These are phyloP conservation scores for human (Homo sapiens) DNA, from an alignment of 2,113 vertebrate species.

Conservation along the genomic window GRCh38 chr3:88268501-88269000, in stretches of 20 bases:
- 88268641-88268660: background rate
- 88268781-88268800: background rate
- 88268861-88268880: background rate
- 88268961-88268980: background rate
- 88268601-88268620: background rate
- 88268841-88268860: background rate
- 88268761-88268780: background rate
- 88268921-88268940: background rate
- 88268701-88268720: background rate
- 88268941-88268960: background rate
- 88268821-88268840: background rate
- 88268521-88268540: background rate
- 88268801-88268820: background rate
- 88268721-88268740: background rate
- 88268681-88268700: rapidly evolving
- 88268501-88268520: background rate
- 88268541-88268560: background rate
- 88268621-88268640: background rate
- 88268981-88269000: background rate
- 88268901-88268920: background rate
- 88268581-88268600: background rate
- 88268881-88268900: background rate
- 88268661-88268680: background rate
- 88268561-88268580: background rate
- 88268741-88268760: background rate